Evolutionary conservation across 2,113 vertebrate genomes (phyloP).

Genomic region (Ailurus styani): DNA sequence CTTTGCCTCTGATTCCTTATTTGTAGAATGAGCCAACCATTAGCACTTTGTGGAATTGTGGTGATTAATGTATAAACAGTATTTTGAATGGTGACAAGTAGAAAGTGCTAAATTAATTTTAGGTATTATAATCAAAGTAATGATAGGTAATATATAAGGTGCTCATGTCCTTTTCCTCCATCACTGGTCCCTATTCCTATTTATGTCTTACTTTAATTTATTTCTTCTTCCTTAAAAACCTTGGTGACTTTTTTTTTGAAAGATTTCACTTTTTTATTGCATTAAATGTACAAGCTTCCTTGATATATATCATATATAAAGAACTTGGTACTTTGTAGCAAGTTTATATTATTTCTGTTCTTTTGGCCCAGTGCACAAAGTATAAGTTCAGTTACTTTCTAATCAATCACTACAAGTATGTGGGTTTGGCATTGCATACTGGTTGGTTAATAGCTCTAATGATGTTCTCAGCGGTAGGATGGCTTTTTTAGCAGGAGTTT

Average conservation of each 20-base stretch:
- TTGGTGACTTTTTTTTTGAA: not conserved
- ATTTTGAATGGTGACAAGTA: not conserved
- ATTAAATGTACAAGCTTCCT: slow-evolving; percentile 17
- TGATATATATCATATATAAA: not conserved
- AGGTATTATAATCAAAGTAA: not conserved
- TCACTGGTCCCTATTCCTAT: not conserved
- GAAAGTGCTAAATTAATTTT: not conserved
- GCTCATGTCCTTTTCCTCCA: not conserved
- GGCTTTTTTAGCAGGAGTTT: slow-evolving; percentile 51
- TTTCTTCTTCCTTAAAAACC: not conserved
- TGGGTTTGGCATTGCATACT: not conserved
- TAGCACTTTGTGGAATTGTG: not conserved
- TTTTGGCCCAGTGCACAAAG: not conserved
- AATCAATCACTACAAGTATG: slow-evolving; percentile 23
- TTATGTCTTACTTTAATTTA: not conserved
- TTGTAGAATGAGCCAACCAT: not conserved
- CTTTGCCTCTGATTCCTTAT: not conserved
- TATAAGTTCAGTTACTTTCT: slow-evolving; percentile 33
- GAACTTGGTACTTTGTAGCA: not conserved
- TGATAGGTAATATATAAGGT: not conserved
- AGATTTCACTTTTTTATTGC: slow-evolving; percentile 25
- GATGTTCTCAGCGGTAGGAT: slow-evolving; percentile 56
- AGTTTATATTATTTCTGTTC: not conserved
- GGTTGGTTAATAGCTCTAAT: slow-evolving; percentile 66
- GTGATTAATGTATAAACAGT: not conserved